Percentiles rank a stretch among this genome's conserved stretches.
Evolutionary conservation across 2,797 vertebrate species (phyloP).

Genomic region (Dendrocincla tyrannina): DNA sequence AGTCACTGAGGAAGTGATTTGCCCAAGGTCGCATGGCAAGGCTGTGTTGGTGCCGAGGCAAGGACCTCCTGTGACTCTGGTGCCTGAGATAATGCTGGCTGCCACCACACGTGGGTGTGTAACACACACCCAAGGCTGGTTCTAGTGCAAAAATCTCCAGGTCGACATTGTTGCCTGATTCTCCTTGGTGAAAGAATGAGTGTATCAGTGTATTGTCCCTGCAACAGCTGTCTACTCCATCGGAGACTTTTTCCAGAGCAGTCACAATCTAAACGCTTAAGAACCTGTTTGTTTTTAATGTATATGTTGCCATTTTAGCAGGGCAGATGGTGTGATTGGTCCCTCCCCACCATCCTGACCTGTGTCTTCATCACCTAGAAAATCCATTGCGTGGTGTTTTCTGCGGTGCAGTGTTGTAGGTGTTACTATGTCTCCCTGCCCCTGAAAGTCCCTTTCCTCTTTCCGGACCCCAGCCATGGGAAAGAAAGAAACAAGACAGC

Average conservation of each 20-base stretch:
- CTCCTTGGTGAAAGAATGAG: neutral
- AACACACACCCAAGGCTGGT: neutral
- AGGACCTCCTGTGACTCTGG: neutral
- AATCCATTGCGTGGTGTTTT: neutral
- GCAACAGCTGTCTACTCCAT: neutral
- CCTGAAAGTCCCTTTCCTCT: neutral
- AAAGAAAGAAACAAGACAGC: neutral
- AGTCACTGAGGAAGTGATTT: conserved; percentile 2
- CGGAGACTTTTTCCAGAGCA: neutral
- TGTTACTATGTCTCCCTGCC: neutral
- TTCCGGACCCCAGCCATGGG: neutral
- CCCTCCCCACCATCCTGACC: neutral
- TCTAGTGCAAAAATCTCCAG: neutral
- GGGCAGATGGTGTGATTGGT: neutral
- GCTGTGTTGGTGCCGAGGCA: neutral
- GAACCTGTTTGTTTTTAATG: neutral
- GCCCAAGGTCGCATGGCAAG: neutral
- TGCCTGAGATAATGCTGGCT: neutral
- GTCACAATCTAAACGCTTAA: neutral
- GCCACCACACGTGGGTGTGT: neutral
- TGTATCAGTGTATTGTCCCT: neutral
- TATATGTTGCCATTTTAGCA: neutral
- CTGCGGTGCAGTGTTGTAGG: fast-evolving
- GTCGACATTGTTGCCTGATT: fast-evolving
- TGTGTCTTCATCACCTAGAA: neutral